Conservation (phyloP, 64 coral and sea anemone genomes). For the Cladopsammia gracilis region DNA sequence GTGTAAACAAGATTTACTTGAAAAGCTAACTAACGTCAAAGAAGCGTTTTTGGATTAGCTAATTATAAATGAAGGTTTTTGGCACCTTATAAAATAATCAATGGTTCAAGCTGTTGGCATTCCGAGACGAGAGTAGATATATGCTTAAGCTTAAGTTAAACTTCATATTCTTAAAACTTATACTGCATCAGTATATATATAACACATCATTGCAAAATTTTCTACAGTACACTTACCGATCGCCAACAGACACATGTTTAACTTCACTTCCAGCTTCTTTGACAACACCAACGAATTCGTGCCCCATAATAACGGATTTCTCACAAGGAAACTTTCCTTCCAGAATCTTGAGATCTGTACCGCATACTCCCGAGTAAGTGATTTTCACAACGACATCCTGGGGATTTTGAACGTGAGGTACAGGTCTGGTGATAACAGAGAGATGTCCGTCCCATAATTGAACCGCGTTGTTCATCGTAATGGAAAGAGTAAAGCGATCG, state of each 20-base stretch:
- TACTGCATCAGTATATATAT: no score
- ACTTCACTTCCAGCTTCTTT: constrained; percentile 86
- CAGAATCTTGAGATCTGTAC: constrained; percentile 86
- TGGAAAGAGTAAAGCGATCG: not conserved
- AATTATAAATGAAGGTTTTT: no score
- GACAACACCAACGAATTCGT: constrained; percentile 89
- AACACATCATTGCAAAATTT: not conserved
- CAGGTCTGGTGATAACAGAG: constrained; percentile 88
- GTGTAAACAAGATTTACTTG: no score
- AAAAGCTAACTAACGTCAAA: no score
- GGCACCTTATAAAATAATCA: no score
- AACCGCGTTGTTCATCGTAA: constrained; percentile 85
- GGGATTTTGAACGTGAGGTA: constrained; percentile 81
- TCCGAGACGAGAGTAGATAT: no score
- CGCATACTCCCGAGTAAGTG: constrained; percentile 83
- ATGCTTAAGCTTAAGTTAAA: no score
- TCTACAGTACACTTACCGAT: constrained; percentile 72
- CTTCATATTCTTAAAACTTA: no score
- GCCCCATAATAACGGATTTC: constrained; percentile 92
- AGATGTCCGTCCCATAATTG: constrained; percentile 86
- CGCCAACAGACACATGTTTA: constrained; percentile 83
- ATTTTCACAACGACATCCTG: constrained; percentile 90
- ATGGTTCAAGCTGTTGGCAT: no score
- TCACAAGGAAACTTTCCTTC: constrained; percentile 82
- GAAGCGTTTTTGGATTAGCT: no score